Evolutionary conservation across 2,113 vertebrate species (phyloP), one percentile per base, ranked within the genome.

Genomic region (Mustelus asterias): DNA sequence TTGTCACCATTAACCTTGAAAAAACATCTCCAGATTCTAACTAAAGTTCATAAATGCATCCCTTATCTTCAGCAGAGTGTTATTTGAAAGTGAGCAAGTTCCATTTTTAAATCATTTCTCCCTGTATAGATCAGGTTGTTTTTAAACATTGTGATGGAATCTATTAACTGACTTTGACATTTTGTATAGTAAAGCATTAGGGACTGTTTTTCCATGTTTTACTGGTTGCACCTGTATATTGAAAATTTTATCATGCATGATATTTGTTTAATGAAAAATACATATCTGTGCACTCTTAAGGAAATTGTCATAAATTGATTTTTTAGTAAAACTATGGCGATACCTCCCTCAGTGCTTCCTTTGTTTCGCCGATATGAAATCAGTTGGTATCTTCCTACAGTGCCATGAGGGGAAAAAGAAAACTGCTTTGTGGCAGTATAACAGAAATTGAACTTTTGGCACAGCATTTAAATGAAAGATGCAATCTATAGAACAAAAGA

Each of bases 251-350:
- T 4, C 14, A n/a, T 63, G 41, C 16, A 86, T 86, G 20, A 7
- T 86, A 48, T 86, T 86, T 86, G 83, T 86, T 85, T 85, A n/a
- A 41, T 58, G 86, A 89, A 89, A 26, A 89, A 89, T 89, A 58
- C 29, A 26, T 89, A 29, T 58, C 33, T 58, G 29, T 83, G 14
- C 18, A 14, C 78, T 89, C 22, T 54, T 60, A 29, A 90, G 37
- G 37, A 26, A 90, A 60, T 86, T 18, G 44, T 18, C 83, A 86
- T 29, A 11, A 89, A 89, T 93, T 93, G 33, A 60, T 33, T 37
- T 26, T 33, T 92, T 63, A 92, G 9, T 29, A 33, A 16, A 60
- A 90, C 48, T 22, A 54, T 60, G 88, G 11, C 33, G 22, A 14
- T 90, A 54, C 58, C 41, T 29, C 88, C 88, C 58, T 83, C 80